Conservation (phyloP, 1,140 invertebrate species). For the Centruroides vittatus region DNA sequence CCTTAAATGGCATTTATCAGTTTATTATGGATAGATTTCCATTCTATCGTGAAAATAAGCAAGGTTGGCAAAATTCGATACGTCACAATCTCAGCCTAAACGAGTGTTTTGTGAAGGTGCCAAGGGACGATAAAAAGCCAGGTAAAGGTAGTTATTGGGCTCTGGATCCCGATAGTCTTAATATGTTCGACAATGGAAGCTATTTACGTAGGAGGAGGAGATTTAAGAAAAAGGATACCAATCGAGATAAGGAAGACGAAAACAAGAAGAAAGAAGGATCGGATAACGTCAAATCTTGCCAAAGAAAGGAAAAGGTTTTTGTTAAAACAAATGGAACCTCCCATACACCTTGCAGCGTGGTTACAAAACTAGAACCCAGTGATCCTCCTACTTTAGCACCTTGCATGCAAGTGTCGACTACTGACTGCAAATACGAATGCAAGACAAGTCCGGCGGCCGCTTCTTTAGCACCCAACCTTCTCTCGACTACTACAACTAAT, state of each 20-base stretch:
- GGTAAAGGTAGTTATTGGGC: slow-evolving; percentile 98
- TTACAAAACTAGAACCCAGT: no score
- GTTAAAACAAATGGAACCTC: no score
- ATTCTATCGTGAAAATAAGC: slow-evolving; percentile 94
- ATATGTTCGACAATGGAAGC: slow-evolving; percentile 98
- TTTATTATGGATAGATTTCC: slow-evolving; percentile 98
- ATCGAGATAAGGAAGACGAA: slow-evolving; percentile 53
- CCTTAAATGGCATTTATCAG: slow-evolving; percentile 94
- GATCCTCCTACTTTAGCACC: not conserved
- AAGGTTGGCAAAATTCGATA: slow-evolving; percentile 77
- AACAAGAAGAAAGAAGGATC: slow-evolving; percentile 8
- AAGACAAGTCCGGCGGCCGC: not conserved
- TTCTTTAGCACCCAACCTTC: no score
- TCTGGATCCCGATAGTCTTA: slow-evolving; percentile 85
- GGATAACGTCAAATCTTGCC: no score
- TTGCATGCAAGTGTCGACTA: slow-evolving; percentile 8
- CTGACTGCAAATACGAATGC: slow-evolving; percentile 11
- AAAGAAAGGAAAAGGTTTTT: no score
- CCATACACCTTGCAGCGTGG: no score
- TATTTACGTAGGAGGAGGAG: slow-evolving; percentile 76
- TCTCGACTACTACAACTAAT: no score
- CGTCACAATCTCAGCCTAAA: slow-evolving; percentile 94
- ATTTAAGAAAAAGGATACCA: slow-evolving; percentile 91
- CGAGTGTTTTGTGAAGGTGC: slow-evolving; percentile 98
- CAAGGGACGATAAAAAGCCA: slow-evolving; percentile 75